Conservation (phyloP, 2,888 invertebrate species). For the Erpobdella octoculata region DNA sequence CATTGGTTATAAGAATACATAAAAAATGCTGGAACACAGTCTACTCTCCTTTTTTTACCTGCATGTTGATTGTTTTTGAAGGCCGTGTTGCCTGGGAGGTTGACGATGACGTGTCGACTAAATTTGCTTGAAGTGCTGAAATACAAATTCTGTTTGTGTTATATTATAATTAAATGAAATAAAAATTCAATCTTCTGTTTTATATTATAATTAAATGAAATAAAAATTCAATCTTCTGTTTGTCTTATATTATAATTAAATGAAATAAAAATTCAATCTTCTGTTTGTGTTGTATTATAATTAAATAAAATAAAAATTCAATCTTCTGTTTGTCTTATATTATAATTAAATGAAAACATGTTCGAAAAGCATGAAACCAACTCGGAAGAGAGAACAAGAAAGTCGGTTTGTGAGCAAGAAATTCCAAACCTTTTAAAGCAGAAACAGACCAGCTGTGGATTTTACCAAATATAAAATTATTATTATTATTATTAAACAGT, state of each 20-base stretch:
- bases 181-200: background rate
- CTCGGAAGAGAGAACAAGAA: constrained; percentile 1
- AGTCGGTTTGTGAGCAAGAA: background rate
- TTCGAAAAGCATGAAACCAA: background rate
- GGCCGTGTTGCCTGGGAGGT: background rate
- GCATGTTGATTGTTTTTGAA: constrained; percentile 6
- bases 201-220: background rate
- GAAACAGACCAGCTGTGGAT: background rate
- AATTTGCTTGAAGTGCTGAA: constrained; percentile 4
- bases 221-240: no score
- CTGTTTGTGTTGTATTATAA: no score
- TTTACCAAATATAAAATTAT: background rate
- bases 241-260: no score
- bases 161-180: background rate
- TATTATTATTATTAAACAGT: background rate
- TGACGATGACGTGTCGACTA: constrained; percentile 6
- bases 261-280: no score
- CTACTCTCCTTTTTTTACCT: no score
- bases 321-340: background rate
- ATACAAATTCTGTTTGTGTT: background rate
- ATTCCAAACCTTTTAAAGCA: background rate
- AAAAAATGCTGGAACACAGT: no score
- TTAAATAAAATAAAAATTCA: background rate
- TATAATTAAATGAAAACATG: background rate
- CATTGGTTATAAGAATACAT: no score